A percentile compares a stretch with the other conserved stretches of the same genome.
Conservation (phyloP, 2,888 invertebrate genomes). For the Parthenolecanium corni region DNA sequence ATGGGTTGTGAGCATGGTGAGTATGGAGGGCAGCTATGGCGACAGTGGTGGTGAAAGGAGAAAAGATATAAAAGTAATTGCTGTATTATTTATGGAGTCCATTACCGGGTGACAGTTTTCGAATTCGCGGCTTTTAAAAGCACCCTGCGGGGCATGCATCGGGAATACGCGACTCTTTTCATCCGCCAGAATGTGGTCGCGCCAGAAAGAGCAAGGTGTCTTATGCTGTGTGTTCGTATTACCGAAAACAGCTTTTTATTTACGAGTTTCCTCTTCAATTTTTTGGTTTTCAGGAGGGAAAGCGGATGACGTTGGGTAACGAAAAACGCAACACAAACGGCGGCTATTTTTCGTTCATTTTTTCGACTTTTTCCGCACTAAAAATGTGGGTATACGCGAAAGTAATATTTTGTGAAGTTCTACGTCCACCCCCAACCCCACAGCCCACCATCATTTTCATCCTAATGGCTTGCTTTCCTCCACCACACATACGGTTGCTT, state of each 20-base stretch:
- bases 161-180: not conserved
- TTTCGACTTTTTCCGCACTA: too few relatives aligned
- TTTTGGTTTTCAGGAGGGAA: not conserved
- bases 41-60: not conserved
- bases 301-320: too few relatives aligned
- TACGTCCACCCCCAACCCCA: too few relatives aligned
- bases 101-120: conserved; percentile 10
- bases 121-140: conserved; percentile 10
- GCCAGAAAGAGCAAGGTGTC: not conserved
- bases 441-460: too few relatives aligned
- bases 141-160: conserved; percentile 1
- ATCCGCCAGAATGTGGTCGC: not conserved
- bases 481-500: too few relatives aligned
- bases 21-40: too few relatives aligned
- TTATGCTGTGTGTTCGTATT: not conserved
- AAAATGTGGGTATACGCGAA: too few relatives aligned
- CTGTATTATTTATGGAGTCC: conserved; percentile 12
- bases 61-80: conserved; percentile 7
- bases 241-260: conserved; percentile 3
- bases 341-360: too few relatives aligned
- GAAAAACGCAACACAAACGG: too few relatives aligned
- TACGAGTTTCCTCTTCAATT: conserved; percentile 7
- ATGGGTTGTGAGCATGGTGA: too few relatives aligned
- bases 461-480: too few relatives aligned
- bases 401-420: too few relatives aligned